Evolutionary conservation across 2,113 vertebrate genomes (phyloP), one percentile per base, ranked within the genome.

Genomic region (Brachypteracias leptosomus): DNA sequence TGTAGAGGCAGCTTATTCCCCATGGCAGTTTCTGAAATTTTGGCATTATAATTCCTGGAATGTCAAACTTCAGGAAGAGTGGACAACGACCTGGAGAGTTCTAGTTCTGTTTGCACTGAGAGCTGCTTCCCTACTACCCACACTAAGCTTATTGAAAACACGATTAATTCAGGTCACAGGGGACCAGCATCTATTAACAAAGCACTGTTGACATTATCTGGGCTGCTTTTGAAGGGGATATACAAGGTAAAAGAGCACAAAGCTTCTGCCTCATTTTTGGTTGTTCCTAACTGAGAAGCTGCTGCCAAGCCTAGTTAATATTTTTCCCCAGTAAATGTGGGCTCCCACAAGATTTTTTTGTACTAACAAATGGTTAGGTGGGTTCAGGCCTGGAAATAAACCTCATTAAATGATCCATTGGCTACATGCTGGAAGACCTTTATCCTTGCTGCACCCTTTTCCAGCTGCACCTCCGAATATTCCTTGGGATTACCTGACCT

Each of bases 211-310:
- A 79, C 74, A 57, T 85, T 88, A 72, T 88, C 72, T 58, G 63
- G 9, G 31, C 65, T 91, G 79, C 58, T 58, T 86, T 67, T 79
- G 68, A 93, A 86, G 63, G 46, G 33, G 36, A 68, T 58, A 72
- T 35, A 85, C 0, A 5, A 40, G 2, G 8, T 49, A 70, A 80
- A 90, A 90, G 72, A 84, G 71, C 0, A 0, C 67, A 83, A 74
- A 67, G 16, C 55, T 86, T 74, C 85, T 93, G 63, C 55, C 75
- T 93, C 19, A 11, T 76, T 92, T 93, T 76, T 2, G 1, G 13
- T 77, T 85, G 44, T 65, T 89, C 40, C 66, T 93, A 80, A 95
- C 73, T 38, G 31, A 90, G 87, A 95, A 92, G 58, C 54, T 93
- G 46, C 87, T 96, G 54, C 75, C 75, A 92, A 84, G 75, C 61